Base-by-base conservation (phyloP, 2,113 vertebrate species). In the Gymnobelideus leadbeateri region DNA sequence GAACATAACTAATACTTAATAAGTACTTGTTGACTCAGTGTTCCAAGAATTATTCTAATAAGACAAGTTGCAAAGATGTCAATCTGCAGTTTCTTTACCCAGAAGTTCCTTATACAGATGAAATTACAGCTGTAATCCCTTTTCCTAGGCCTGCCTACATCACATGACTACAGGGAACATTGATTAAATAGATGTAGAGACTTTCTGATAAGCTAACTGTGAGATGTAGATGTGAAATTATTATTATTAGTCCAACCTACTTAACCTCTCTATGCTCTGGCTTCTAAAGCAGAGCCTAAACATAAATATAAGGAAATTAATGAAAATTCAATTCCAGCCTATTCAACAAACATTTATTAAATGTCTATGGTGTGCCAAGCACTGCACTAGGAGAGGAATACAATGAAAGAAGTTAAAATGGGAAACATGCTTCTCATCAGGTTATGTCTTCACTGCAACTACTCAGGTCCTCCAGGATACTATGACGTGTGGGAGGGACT, bases 401-500 rank as follows among this genome's bases (percentile, higher is more conserved):
- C 26, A 61, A 31, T 11, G 28, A 61, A 26, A 61, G 55, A 61
- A 61, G 37, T 37, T 14, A 14, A 68, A 68, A 68, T 94, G 77
- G 91, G 92, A 90, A 61, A 84, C 37, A 93, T 1, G 19, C 90
- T 94, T 94, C 91, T 46, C 84, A 53, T 14, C 51, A 50, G 57
- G 3, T 46, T 68, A 77, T 77, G 3, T 47, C 90, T 54, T 95
- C 61, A 93, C 57, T 55, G 19, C 26, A 89, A 31, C 8, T 92
- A 77, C 7, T 2, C 2, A 91, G 57, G 47, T 89, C 91, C 12
- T 93, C 89, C 61, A 28, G 84, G 90, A 23, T 51, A 92, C 51
- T 84, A n/a, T 95, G 89, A 94, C 47, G 43, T 92, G 24, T 28
- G 47, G 11, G 91, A 93, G n/a, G 61, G 7, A 16, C 23, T 96